phyloP scores from a whole-genome alignment of 1,140 invertebrate species.

The Lutraria rhynchaena region DNA sequence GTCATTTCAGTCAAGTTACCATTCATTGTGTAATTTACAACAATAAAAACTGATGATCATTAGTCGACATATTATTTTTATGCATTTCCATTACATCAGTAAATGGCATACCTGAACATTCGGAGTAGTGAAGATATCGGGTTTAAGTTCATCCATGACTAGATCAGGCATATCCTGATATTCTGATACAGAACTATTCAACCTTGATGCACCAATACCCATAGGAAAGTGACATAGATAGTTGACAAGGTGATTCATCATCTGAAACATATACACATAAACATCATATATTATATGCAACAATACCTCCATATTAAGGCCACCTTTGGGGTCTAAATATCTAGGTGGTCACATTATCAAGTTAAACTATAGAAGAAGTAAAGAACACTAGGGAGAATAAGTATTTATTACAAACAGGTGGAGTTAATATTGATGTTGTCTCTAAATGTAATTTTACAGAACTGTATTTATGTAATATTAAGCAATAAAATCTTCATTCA shows the following conservation, averaged over 20 bases:
- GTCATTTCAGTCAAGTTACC: background rate
- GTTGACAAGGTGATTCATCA: slow-evolving; percentile 89
- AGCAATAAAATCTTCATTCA: too few species aligned
- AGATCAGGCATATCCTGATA: slow-evolving; percentile 94
- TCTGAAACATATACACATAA: slow-evolving; percentile 65
- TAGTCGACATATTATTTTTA: background rate
- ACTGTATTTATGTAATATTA: too few species aligned
- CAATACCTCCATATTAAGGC: too few species aligned
- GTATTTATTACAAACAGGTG: too few species aligned
- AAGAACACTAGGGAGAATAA: too few species aligned
- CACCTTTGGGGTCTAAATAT: too few species aligned
- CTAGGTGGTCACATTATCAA: too few species aligned
- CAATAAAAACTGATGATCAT: background rate
- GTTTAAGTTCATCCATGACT: slow-evolving; percentile 86
- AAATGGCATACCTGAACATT: slow-evolving; percentile 88
- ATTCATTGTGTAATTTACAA: background rate
- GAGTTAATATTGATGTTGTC: too few species aligned
- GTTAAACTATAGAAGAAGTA: too few species aligned
- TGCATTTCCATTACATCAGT: background rate
- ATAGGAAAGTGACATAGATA: slow-evolving; percentile 95
- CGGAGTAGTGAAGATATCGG: slow-evolving; percentile 92
- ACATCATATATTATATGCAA: too few species aligned
- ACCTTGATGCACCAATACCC: slow-evolving; percentile 89
- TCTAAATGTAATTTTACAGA: too few species aligned
- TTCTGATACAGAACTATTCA: slow-evolving; percentile 94